Conservation (phyloP, 2,888 invertebrate species). For the Apamea crenata region DNA sequence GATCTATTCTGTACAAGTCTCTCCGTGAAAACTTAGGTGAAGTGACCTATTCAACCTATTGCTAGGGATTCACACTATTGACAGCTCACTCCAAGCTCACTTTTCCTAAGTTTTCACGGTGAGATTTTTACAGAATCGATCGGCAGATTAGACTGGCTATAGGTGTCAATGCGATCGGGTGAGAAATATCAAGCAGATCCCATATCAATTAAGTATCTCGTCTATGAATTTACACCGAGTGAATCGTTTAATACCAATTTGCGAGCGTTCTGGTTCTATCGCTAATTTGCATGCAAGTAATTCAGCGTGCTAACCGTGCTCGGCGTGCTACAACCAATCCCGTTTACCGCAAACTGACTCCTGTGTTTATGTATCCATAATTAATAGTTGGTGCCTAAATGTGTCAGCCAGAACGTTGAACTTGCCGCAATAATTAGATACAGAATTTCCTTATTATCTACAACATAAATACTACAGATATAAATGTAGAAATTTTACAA, state of each 20-base stretch:
- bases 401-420: not conserved
- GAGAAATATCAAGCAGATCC: not conserved
- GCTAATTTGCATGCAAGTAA: slow-evolving; percentile 56
- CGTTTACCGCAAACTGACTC: slow-evolving; percentile 39
- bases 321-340: slow-evolving; percentile 10
- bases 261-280: slow-evolving; percentile 20
- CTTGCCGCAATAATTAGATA: slow-evolving; percentile 1
- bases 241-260: slow-evolving; percentile 42
- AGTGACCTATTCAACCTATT: too few relatives aligned
- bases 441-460: too few relatives aligned
- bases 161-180: not conserved
- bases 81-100: too few relatives aligned
- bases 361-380: slow-evolving; percentile 48
- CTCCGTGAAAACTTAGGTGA: too few relatives aligned
- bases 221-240: not conserved
- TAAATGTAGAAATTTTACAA: too few relatives aligned
- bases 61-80: too few relatives aligned
- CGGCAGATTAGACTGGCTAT: too few relatives aligned
- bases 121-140: too few relatives aligned
- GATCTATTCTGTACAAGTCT: too few relatives aligned
- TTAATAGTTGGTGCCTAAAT: slow-evolving; percentile 40
- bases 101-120: too few relatives aligned
- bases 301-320: slow-evolving; percentile 1
- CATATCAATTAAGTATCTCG: slow-evolving; percentile 7
- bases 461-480: too few relatives aligned